Conservation (phyloP, 2,113 vertebrate species). For the Mormyrus lacerda region DNA sequence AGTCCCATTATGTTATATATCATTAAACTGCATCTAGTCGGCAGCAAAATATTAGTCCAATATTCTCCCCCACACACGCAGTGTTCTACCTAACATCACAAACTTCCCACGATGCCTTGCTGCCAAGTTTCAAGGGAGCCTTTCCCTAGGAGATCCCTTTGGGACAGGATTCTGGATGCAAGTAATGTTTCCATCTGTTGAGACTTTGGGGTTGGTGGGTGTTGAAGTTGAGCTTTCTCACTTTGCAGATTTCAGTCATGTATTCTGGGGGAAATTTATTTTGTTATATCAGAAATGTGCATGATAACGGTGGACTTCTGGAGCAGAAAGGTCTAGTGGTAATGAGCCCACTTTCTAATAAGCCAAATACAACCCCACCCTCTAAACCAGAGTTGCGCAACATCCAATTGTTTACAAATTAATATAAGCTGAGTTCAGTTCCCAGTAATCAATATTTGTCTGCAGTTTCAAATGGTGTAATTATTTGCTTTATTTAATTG, state of each 20-base stretch:
- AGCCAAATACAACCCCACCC: not conserved
- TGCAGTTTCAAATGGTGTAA: not conserved
- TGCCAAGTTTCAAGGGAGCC: not conserved
- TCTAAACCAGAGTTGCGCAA: not conserved
- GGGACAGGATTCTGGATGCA: not conserved
- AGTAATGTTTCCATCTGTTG: slow-evolving; percentile 10
- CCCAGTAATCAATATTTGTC: not conserved
- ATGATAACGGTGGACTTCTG: not conserved
- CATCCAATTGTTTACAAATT: not conserved
- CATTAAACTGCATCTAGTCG: not conserved
- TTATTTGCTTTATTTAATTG: not conserved
- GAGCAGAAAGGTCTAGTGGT: not conserved
- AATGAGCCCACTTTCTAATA: not conserved
- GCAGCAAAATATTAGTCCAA: not conserved
- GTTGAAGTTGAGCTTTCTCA: not conserved
- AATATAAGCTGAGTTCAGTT: not conserved
- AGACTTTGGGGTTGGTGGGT: not conserved
- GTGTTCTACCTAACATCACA: not conserved
- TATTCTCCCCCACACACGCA: not conserved
- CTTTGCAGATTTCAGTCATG: not conserved
- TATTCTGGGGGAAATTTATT: not conserved
- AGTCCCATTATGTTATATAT: not conserved
- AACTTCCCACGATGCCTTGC: not conserved
- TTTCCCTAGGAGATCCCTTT: not conserved
- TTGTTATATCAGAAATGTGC: not conserved